These are phyloP conservation scores for Ptilonorhynchus violaceus DNA, from an alignment of 2,113 vertebrate genomes.

Conservation along the genomic window DNA sequence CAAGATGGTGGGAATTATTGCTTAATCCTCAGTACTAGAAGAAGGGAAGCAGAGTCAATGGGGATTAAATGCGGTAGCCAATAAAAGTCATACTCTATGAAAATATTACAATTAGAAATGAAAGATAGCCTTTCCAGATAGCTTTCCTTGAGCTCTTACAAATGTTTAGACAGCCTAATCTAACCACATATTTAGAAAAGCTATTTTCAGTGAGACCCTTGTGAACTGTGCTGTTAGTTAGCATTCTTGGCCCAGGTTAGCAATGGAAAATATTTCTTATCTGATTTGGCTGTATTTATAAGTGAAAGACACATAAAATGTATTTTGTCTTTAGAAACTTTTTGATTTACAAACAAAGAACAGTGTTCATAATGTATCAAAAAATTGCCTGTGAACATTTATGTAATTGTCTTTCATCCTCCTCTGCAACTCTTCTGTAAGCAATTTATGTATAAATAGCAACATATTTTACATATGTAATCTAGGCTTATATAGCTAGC, in stretches of 20 bases:
- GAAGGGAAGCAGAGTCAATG: neutral
- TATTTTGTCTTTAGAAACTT: conserved; percentile 37
- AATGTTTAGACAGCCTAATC: conserved; percentile 55
- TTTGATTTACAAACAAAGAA: conserved; percentile 31
- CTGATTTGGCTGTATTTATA: conserved; percentile 67
- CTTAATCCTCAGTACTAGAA: neutral
- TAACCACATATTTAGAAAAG: conserved; percentile 48
- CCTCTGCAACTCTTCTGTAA: neutral
- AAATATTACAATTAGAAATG: conserved; percentile 11
- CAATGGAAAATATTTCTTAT: conserved; percentile 76
- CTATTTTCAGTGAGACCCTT: conserved; percentile 62
- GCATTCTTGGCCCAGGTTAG: conserved; percentile 69
- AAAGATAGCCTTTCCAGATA: conserved; percentile 36
- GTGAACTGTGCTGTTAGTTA: conserved; percentile 52
- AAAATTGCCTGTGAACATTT: neutral
- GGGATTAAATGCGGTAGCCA: neutral
- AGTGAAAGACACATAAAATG: conserved; percentile 49
- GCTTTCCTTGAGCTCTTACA: conserved; percentile 50
- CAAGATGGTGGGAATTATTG: neutral
- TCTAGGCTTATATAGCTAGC: neutral
- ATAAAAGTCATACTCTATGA: neutral
- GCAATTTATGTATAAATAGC: neutral
- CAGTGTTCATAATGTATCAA: neutral
- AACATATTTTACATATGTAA: neutral
- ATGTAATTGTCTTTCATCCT: neutral